Percentiles rank a stretch among this genome's conserved stretches.
Conservation (phyloP, 2,113 vertebrate genomes). For the Tyto alba region DNA sequence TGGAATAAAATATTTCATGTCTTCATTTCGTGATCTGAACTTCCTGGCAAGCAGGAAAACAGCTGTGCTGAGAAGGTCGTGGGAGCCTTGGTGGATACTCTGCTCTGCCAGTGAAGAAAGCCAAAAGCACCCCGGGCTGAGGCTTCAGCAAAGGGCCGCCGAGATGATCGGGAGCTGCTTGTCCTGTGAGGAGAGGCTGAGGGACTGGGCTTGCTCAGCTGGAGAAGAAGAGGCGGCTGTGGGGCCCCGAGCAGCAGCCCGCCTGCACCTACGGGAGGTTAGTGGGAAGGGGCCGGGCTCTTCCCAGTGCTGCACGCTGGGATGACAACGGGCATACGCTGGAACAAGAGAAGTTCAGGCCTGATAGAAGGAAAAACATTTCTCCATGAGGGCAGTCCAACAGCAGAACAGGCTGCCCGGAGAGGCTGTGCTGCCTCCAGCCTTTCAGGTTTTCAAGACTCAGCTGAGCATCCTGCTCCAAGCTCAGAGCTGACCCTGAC, state of each 20-base stretch:
- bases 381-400: neutral
- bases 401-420: neutral
- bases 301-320: neutral
- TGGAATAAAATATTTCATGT: neutral
- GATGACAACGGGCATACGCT: fast-evolving
- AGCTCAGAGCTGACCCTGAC: neutral
- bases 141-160: neutral
- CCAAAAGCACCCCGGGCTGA: neutral
- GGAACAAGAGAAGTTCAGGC: neutral
- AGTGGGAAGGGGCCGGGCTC: neutral
- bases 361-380: neutral
- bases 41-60: neutral
- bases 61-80: neutral
- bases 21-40: neutral
- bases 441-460: neutral
- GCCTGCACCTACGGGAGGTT: neutral
- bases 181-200: neutral
- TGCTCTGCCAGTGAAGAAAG: neutral
- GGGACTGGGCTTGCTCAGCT: neutral
- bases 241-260: neutral
- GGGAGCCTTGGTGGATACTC: neutral
- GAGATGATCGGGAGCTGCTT: neutral
- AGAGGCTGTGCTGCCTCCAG: neutral
- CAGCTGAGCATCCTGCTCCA: neutral
- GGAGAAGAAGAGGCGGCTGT: too few species aligned